Evolutionary conservation across 2,113 vertebrate species (phyloP).

Genomic region (Sturnus vulgaris): DNA sequence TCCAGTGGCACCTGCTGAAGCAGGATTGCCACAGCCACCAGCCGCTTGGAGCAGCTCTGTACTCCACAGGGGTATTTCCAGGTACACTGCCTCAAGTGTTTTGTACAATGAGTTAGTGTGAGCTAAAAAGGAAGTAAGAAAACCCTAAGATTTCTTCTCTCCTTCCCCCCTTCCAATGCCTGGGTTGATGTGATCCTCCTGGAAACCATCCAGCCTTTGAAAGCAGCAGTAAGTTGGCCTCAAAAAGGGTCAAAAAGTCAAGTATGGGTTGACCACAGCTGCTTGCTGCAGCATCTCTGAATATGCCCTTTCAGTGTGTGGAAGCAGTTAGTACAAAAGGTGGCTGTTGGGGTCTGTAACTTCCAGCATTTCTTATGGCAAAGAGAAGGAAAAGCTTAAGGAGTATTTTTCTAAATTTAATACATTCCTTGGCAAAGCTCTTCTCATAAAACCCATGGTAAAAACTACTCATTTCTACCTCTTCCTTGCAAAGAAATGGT

Average conservation of each 20-base stretch:
- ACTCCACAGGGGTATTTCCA: not conserved
- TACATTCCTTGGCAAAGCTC: not conserved
- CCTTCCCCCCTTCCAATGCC: not conserved
- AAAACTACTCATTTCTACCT: not conserved
- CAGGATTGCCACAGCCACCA: not conserved
- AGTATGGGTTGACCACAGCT: not conserved
- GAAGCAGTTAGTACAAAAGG: not conserved
- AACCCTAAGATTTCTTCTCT: not conserved
- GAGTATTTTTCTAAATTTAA: not conserved
- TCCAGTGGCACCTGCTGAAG: not conserved
- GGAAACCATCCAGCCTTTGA: not conserved
- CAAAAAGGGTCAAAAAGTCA: not conserved
- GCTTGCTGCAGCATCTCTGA: not conserved
- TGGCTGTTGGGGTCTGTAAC: not conserved
- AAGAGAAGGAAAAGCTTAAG: not conserved
- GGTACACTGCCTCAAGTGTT: not conserved
- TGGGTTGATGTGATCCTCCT: not conserved
- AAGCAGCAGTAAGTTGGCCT: not conserved
- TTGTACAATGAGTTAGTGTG: not conserved
- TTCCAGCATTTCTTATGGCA: not conserved
- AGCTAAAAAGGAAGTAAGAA: not conserved
- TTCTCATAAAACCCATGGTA: not conserved
- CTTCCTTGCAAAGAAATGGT: not conserved
- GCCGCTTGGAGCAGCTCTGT: rapidly evolving
- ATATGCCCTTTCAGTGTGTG: not conserved